Base-by-base conservation (phyloP, 2,113 vertebrate genomes). In the Helogale parvula region DNA sequence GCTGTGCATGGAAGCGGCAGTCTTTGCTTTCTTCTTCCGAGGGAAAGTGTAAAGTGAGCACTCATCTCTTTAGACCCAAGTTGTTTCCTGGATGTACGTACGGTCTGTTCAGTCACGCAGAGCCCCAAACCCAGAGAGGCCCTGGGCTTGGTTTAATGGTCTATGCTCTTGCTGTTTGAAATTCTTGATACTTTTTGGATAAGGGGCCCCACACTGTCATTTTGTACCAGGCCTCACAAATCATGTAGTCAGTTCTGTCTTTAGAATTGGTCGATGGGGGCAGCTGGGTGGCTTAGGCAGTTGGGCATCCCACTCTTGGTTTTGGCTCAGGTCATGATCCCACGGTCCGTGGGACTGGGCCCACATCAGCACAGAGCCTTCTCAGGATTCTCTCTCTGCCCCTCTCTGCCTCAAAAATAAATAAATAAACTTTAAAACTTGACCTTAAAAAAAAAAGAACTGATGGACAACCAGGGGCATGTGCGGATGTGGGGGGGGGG, bases 111-210 rank as follows among this genome's bases (percentile, higher is more conserved):
- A 88, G 31, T 65, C n/a, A 5, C 16, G 14, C 31, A 25, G 33
- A 3, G 5, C 1, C 14, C 38, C 15, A 15, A 14, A 19, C 33
- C 31, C 35, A 77, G 27, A 81, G 13, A 29, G 41, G 2, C 2
- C 11, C 9, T 3, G 7, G n/a, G 2, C 19, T 54, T 81, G 23
- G 2, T 63, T 93, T 74, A 80, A 68, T 69, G 2, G 14, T 88
- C 65, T 84, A n/a, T n/a, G n/a, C 21, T 60, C 15, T 65, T 65
- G 63, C 14, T 68, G 1, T 38, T 65, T 92, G 27, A 76, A 80
- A 90, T 54, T 93, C 45, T 82, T 82, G 25, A 45, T 60, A 27
- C n/a, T 71, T 88, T 96, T 96, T 66, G 13, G 19, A 80, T 38
- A 90, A 76, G 23, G n/a, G 4, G 4, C 13, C 4, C 38, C 52